Evolutionary conservation across 2,113 vertebrate species (phyloP).

Genomic region (Sander vitreus): DNA sequence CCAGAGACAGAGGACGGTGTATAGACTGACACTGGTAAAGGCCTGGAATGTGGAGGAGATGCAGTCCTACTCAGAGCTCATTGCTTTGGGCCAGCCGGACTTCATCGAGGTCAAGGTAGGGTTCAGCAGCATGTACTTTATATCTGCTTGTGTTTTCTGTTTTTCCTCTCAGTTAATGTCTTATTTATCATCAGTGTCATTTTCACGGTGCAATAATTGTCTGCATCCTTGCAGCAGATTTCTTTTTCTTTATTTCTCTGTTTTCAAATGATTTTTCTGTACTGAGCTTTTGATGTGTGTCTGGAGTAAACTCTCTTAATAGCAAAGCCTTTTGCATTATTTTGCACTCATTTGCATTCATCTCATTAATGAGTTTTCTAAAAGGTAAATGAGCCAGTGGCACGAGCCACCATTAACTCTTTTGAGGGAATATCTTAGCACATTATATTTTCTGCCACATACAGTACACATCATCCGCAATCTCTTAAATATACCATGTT

Average conservation of each 20-base stretch:
- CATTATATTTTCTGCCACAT: neutral
- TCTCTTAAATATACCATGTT: neutral
- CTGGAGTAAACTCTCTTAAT: slow-evolving; percentile 34
- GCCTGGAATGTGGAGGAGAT: slow-evolving; percentile 97
- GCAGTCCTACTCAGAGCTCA: slow-evolving; percentile 90
- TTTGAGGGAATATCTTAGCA: neutral
- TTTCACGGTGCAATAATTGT: neutral
- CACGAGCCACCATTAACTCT: neutral
- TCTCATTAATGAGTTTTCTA: slow-evolving; percentile 33
- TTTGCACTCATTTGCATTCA: slow-evolving; percentile 16
- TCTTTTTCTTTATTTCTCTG: neutral
- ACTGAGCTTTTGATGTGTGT: slow-evolving; percentile 18
- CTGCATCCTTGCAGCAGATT: neutral
- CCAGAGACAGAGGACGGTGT: slow-evolving; percentile 93
- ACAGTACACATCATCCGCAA: neutral
- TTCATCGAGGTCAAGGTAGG: slow-evolving; percentile 97
- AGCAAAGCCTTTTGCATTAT: slow-evolving; percentile 1
- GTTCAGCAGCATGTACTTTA: neutral
- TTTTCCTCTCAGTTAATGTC: neutral
- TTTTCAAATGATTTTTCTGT: neutral
- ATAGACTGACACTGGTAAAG: slow-evolving; percentile 94
- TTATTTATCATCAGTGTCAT: neutral
- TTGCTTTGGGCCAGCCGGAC: slow-evolving; percentile 91
- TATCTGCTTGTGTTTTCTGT: neutral
- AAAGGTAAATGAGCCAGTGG: slow-evolving; percentile 30